Evolutionary conservation across 1,140 invertebrate genomes (phyloP), one percentile per base, ranked within the genome.

Genomic region (Daktulosphaira vitifoliae): DNA sequence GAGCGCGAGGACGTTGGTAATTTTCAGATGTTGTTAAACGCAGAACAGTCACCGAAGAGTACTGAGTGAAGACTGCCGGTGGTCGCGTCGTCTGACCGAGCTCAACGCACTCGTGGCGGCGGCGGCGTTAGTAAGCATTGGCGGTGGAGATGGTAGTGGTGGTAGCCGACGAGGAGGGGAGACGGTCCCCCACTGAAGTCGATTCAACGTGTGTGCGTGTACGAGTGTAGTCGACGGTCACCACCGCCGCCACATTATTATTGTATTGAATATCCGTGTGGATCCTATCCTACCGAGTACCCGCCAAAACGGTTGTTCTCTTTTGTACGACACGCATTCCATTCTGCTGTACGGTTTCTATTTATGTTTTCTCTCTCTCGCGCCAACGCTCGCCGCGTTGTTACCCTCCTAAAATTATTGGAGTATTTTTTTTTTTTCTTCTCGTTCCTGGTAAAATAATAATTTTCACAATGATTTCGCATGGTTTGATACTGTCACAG

Each of bases 261-360:
- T 33, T 33, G 29, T 33, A 33, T 33, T 33, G 29, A 33, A 33
- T 33, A 33, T 11, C 13, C 37, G 37, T 26, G 54, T 46, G 56
- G 56, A 62, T 62, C 56, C 53, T 56, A 15, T 9, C 1, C 22
- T 26, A 26, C 54, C 5, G 44, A 62, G 42, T 48, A 18, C 56
- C 56, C 56, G 56, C 56, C 56, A 62, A 62, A 62, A 62, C 56
- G 56, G 56, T 62, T 20, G 44, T 62, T 62, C 56, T 48, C 56
- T 48, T 46, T 62, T 62, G 56, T 62, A 62, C 25, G 56, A 22
- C 26, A 8, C 56, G 42, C 56, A 62, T 62, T 62, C 56, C 56
- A 46, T 48, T 62, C 56, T 44, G n/a, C 53, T 25, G 42, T 33
- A 26, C 38, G n/a, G 38, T 26, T 46, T 26, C 26, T 3, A 8